A percentile compares a stretch with the other conserved stretches of the same genome.
Evolutionary conservation across 1,140 invertebrate species (phyloP).

Genomic region (Bactericera cockerelli): DNA sequence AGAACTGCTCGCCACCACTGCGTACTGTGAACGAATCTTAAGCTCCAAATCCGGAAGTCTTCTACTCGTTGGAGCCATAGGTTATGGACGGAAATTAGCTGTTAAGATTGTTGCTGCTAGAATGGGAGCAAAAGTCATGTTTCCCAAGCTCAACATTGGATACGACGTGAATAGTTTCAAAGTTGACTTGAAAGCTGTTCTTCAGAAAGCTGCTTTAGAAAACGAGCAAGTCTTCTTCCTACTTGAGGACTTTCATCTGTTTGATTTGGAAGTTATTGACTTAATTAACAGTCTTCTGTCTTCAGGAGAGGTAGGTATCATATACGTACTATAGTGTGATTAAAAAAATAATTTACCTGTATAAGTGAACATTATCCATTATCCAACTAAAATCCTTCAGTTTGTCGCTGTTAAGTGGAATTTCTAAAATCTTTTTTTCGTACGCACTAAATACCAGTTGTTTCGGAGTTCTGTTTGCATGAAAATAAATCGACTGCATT

Average conservation of each 20-base stretch:
- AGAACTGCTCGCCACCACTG: conserved; percentile 47
- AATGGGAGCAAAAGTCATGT: conserved; percentile 48
- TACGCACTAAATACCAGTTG: no score
- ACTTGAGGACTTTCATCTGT: conserved; percentile 71
- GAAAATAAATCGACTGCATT: no score
- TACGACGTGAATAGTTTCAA: conserved; percentile 46
- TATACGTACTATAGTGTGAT: no score
- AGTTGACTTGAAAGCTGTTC: conserved; percentile 36
- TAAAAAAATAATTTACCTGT: no score
- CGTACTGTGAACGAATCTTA: conserved; percentile 43
- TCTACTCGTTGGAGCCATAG: conserved; percentile 55
- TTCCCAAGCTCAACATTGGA: conserved; percentile 37
- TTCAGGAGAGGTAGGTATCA: conserved; percentile 43
- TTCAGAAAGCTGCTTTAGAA: conserved; percentile 67
- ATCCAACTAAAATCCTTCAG: no score
- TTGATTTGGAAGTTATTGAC: conserved; percentile 46
- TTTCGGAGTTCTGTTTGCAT: no score
- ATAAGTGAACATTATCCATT: no score
- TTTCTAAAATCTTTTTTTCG: no score
- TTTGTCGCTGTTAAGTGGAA: no score
- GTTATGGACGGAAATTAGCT: conserved; percentile 59
- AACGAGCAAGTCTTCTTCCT: conserved; percentile 59
- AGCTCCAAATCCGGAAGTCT: conserved; percentile 45
- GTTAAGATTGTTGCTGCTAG: conserved; percentile 52
- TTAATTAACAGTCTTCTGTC: conserved; percentile 50